A percentile compares a stretch with the other conserved stretches of the same genome.
These are phyloP conservation scores for Macropis europaea DNA, from an alignment of 2,888 invertebrate genomes.

Conservation along the genomic window DNA sequence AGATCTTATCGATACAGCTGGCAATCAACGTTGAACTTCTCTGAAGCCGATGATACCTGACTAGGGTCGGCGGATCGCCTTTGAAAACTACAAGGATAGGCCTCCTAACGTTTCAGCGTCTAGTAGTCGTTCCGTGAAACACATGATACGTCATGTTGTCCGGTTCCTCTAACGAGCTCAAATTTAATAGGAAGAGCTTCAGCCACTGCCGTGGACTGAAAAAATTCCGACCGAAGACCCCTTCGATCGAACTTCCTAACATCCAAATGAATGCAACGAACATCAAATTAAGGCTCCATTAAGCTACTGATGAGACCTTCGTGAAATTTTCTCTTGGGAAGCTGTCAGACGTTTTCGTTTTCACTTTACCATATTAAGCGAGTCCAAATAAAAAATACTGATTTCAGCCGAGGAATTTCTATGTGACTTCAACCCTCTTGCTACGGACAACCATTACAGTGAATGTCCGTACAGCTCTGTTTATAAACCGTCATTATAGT, in stretches of 20 bases:
- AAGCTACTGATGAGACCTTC: background rate
- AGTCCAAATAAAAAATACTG: too few relatives aligned
- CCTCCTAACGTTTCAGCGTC: constrained; percentile 34
- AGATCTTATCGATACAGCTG: constrained; percentile 60
- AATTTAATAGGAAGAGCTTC: constrained; percentile 49
- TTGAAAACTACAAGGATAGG: constrained; percentile 43
- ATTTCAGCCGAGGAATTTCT: too few relatives aligned
- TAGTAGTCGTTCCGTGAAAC: constrained; percentile 49
- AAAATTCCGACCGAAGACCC: constrained; percentile 25
- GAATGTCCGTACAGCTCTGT: too few relatives aligned
- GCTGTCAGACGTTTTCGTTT: too few relatives aligned
- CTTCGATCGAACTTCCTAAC: background rate
- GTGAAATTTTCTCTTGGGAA: background rate
- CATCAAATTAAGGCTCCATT: background rate
- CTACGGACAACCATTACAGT: too few relatives aligned
- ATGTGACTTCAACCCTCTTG: too few relatives aligned
- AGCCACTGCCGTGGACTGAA: background rate
- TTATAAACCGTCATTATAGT: too few relatives aligned
- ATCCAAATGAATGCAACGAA: background rate
- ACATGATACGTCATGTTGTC: constrained; percentile 52
- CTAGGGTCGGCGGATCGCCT: constrained; percentile 43
- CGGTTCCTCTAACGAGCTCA: constrained; percentile 51
- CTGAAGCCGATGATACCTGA: constrained; percentile 57
- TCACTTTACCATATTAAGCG: too few relatives aligned
- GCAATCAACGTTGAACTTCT: constrained; percentile 53